These are phyloP conservation scores for Phycodurus eques DNA, from an alignment of 2,113 vertebrate species.

Conservation along the genomic window DNA sequence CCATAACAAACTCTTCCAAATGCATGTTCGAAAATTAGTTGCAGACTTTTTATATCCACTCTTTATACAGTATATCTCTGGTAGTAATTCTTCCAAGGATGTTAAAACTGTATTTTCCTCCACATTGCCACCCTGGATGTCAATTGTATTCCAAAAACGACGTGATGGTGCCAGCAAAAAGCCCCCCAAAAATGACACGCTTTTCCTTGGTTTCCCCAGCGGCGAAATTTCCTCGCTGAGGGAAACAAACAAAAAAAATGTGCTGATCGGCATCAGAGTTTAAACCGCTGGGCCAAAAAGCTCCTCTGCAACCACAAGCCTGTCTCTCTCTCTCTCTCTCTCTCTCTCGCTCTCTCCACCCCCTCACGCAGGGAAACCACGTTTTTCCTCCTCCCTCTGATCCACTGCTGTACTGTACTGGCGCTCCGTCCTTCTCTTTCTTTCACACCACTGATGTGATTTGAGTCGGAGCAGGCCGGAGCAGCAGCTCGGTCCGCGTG, in stretches of 20 bases:
- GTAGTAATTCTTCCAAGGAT: background rate
- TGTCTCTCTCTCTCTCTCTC: conserved; percentile 12
- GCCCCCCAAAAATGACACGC: background rate
- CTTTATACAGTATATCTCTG: background rate
- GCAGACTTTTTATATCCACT: background rate
- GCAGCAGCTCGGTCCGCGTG: conserved; percentile 42
- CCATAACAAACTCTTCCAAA: background rate
- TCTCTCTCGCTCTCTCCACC: conserved; percentile 15
- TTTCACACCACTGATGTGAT: conserved; percentile 8
- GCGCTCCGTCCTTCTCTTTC: conserved; percentile 28
- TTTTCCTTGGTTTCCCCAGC: background rate
- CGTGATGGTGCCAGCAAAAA: background rate
- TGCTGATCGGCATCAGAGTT: conserved; percentile 17
- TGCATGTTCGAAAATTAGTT: background rate
- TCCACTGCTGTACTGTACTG: conserved; percentile 11
- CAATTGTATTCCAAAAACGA: background rate
- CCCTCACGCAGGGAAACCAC: conserved; percentile 39
- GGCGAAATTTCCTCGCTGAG: background rate
- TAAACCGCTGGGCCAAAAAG: conserved; percentile 21
- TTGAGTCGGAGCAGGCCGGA: background rate
- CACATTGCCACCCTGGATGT: background rate
- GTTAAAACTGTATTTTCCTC: background rate
- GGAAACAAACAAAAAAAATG: conserved; percentile 10
- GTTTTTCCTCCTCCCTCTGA: conserved; percentile 39
- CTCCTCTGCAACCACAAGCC: conserved; percentile 24